phyloP scores from a whole-genome alignment of 2,888 invertebrate species.

The Pardosa pseudoannulata region DNA sequence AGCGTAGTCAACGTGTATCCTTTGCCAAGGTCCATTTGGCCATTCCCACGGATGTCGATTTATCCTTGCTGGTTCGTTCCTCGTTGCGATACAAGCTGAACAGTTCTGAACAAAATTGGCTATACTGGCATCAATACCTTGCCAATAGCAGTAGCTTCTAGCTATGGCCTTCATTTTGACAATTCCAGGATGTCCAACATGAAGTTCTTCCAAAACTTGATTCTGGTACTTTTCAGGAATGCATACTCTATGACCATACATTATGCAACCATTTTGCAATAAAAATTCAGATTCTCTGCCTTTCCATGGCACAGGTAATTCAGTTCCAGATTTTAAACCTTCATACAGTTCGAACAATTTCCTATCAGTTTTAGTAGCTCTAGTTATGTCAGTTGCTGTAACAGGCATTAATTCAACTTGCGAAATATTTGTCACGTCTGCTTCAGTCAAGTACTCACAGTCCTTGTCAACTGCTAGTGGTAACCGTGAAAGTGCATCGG shows the following conservation, averaged over 20 bases:
- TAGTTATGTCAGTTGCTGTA: slow-evolving; percentile 45
- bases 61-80: slow-evolving; percentile 58
- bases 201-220: slow-evolving; percentile 28
- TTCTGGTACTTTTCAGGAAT: slow-evolving; percentile 51
- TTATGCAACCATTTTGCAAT: slow-evolving; percentile 55
- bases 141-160: slow-evolving; percentile 52
- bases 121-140: slow-evolving; percentile 50
- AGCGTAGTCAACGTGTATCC: slow-evolving; percentile 42
- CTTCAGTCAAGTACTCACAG: slow-evolving; percentile 51
- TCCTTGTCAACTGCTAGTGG: slow-evolving; percentile 49
- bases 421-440: slow-evolving; percentile 51
- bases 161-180: slow-evolving; percentile 54
- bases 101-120: slow-evolving; percentile 50
- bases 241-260: slow-evolving; percentile 53
- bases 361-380: slow-evolving; percentile 43
- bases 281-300: slow-evolving; percentile 50
- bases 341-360: slow-evolving; percentile 44
- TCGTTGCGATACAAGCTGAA: slow-evolving; percentile 54
- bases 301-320: slow-evolving; percentile 49
- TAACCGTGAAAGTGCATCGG: slow-evolving; percentile 45
- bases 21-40: slow-evolving; percentile 39
- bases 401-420: slow-evolving; percentile 43
- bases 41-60: slow-evolving; percentile 48
- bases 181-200: slow-evolving; percentile 50
- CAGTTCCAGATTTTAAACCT: slow-evolving; percentile 52